These are phyloP conservation scores for Papilio xuthus DNA, from an alignment of 1,140 invertebrate species.

Conservation along the genomic window DNA sequence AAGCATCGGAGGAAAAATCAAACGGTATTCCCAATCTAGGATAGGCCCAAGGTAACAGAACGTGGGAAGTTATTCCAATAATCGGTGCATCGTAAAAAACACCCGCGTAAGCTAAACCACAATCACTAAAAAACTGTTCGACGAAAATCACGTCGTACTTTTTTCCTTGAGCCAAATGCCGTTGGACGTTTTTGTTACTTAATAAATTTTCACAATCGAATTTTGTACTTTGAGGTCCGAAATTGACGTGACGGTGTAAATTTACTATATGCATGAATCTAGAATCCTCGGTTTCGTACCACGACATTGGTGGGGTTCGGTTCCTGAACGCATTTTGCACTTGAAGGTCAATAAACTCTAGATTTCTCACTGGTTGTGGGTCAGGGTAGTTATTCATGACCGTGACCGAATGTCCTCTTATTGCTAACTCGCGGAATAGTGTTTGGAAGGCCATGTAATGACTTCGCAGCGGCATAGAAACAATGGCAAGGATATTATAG, in stretches of 20 bases:
- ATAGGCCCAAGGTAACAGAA: slow-evolving; percentile 82
- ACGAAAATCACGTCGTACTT: slow-evolving; percentile 86
- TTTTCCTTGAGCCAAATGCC: slow-evolving; percentile 59
- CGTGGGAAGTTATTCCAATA: slow-evolving; percentile 82
- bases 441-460: slow-evolving; percentile 75
- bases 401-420: slow-evolving; percentile 72
- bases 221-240: slow-evolving; percentile 25
- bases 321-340: slow-evolving; percentile 26
- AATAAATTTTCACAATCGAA: slow-evolving; percentile 72
- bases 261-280: slow-evolving; percentile 49
- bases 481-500: slow-evolving; percentile 65
- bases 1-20: slow-evolving; percentile 81
- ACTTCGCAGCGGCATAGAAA: slow-evolving; percentile 68
- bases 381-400: slow-evolving; percentile 73
- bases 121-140: slow-evolving; percentile 87
- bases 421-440: slow-evolving; percentile 71
- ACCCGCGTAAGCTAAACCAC: slow-evolving; percentile 83
- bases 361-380: slow-evolving; percentile 53
- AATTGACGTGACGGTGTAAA: slow-evolving; percentile 48
- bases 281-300: slow-evolving; percentile 49
- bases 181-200: slow-evolving; percentile 61
- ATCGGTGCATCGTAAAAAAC: slow-evolving; percentile 83
- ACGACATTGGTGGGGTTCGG: slow-evolving; percentile 40
- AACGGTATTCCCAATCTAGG: slow-evolving; percentile 81
- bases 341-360: slow-evolving; percentile 58